Conservation (phyloP, 1,140 invertebrate genomes). For the Bombus haemorrhoidalis region DNA sequence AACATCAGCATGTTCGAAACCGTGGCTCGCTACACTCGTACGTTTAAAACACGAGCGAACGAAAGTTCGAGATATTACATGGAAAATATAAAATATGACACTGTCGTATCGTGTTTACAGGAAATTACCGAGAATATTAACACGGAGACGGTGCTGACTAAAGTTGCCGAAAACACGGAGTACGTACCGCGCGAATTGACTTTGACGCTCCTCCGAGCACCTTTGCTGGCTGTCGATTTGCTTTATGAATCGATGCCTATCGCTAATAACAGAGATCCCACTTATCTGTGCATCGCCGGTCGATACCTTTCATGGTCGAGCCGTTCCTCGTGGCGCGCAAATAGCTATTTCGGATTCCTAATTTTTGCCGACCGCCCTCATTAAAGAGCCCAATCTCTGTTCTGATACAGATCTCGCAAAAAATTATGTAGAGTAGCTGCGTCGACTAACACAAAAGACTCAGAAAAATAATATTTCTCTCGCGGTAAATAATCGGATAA, state of each 20-base stretch:
- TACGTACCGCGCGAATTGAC: not conserved
- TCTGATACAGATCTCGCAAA: slow-evolving; percentile 66
- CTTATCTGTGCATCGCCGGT: slow-evolving; percentile 28
- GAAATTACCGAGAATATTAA: slow-evolving; percentile 10
- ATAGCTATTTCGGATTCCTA: slow-evolving; percentile 38
- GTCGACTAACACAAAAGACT: not conserved
- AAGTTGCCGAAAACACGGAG: slow-evolving; percentile 9
- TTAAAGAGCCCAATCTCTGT: slow-evolving; percentile 28
- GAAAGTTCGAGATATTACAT: not conserved
- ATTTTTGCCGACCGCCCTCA: slow-evolving; percentile 8
- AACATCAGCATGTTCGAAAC: too few species aligned
- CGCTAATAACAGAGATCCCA: slow-evolving; percentile 42
- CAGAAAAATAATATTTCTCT: not conserved
- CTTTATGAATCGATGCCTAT: slow-evolving; percentile 37
- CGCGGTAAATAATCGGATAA: not conserved
- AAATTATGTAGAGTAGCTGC: slow-evolving; percentile 44
- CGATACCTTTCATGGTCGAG: not conserved
- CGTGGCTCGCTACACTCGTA: too few species aligned
- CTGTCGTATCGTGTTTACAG: slow-evolving; percentile 27
- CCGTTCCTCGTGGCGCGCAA: not conserved
- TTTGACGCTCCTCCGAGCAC: not conserved
- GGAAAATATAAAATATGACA: not conserved
- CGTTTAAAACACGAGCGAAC: not conserved
- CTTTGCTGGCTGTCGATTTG: slow-evolving; percentile 23
- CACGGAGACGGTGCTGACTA: not conserved